Evolutionary conservation across 2,113 vertebrate species (phyloP).

Genomic region (Solenodon paradoxus): DNA sequence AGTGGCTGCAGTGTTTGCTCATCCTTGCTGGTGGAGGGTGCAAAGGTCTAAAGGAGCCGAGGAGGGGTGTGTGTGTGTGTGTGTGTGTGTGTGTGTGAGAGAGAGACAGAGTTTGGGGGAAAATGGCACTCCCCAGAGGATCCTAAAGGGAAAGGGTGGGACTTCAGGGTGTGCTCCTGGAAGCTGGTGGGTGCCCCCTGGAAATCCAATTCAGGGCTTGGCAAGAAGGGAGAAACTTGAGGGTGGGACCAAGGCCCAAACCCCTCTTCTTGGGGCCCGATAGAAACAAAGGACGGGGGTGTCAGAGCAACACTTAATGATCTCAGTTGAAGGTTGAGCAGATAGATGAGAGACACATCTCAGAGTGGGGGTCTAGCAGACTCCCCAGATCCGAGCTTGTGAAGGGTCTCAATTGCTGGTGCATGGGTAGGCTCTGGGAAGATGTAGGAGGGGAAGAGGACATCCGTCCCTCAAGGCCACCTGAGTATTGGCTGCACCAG

Average conservation of each 20-base stretch:
- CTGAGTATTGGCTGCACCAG: not conserved
- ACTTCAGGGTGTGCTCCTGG: not conserved
- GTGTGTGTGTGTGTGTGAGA: no score
- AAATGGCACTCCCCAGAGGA: not conserved
- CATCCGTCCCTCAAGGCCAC: fast-evolving
- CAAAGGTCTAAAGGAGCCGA: not conserved
- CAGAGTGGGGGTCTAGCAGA: not conserved
- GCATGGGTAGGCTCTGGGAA: not conserved
- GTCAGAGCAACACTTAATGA: not conserved
- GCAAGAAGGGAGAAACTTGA: no score
- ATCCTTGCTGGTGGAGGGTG: not conserved
- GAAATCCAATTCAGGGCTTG: not conserved
- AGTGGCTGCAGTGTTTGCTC: not conserved
- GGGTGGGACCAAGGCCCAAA: not conserved
- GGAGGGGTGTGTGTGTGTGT: no score
- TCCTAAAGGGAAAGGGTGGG: not conserved
- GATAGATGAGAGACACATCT: not conserved
- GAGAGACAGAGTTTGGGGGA: not conserved
- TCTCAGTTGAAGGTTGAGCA: not conserved
- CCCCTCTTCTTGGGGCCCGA: not conserved
- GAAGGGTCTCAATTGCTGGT: not conserved
- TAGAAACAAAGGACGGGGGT: no score
- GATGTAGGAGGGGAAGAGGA: not conserved
- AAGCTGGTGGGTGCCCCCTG: not conserved
- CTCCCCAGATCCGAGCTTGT: not conserved